These are phyloP conservation scores for Eucidaris tribuloides DNA, from an alignment of 35 echinoderm and acorn worm genomes.

Conservation along the genomic window DNA sequence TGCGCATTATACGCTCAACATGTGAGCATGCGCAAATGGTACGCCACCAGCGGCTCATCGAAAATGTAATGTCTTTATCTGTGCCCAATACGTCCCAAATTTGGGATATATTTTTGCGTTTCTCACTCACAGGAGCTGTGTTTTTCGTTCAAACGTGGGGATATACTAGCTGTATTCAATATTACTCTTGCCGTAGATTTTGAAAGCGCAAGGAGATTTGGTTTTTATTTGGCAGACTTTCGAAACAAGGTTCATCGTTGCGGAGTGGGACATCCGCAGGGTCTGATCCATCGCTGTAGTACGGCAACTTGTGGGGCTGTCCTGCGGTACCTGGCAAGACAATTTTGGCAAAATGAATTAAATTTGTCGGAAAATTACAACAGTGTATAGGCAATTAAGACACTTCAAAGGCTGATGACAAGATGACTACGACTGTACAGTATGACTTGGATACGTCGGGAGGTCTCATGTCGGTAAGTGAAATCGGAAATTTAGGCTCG, in stretches of 20 bases:
- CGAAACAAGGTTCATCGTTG: too few species aligned
- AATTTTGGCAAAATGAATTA: too few species aligned
- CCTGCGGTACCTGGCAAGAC: not conserved
- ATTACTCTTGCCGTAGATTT: not conserved
- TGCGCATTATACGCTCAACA: not conserved
- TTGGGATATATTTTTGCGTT: not conserved
- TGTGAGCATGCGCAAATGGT: constrained; percentile 21
- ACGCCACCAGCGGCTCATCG: not conserved
- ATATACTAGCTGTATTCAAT: not conserved
- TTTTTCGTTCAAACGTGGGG: not conserved
- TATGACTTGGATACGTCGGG: constrained; percentile 99
- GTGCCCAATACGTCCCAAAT: not conserved
- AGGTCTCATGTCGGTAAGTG: constrained; percentile 94
- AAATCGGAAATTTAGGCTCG: not conserved
- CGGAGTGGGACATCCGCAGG: too few species aligned
- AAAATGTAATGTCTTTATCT: not conserved
- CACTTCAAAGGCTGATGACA: not conserved
- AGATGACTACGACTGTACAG: constrained; percentile 68
- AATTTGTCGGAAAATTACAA: too few species aligned
- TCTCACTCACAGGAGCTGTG: not conserved
- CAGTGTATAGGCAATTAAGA: not conserved
- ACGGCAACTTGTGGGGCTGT: constrained; percentile 13
- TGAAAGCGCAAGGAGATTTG: too few species aligned
- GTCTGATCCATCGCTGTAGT: too few species aligned
- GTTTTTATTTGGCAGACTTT: too few species aligned